Percentiles rank a stretch among this genome's conserved stretches.
These are phyloP conservation scores for Bombus cullumanus DNA, from an alignment of 1,140 invertebrate genomes.

Conservation along the genomic window DNA sequence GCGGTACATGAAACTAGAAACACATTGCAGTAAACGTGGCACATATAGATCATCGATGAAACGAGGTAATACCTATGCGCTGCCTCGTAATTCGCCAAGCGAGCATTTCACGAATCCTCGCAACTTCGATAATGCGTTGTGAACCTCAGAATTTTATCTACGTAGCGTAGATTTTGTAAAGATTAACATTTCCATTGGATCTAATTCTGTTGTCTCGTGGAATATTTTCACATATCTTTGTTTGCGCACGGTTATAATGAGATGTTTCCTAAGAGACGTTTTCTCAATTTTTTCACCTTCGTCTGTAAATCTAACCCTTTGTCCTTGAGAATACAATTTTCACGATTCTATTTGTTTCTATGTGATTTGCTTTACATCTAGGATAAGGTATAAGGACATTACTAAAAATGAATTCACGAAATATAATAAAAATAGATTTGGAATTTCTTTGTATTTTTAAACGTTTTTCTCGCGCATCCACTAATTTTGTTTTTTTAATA, in stretches of 20 bases:
- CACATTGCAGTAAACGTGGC: slow-evolving; percentile 43
- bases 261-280: background rate
- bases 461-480: no score
- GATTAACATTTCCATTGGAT: background rate
- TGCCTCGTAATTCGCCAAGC: slow-evolving; percentile 16
- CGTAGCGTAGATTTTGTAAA: slow-evolving; percentile 21
- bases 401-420: background rate
- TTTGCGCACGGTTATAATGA: no score
- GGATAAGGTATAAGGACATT: background rate
- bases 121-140: slow-evolving; percentile 34
- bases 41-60: slow-evolving; percentile 43
- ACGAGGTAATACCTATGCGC: slow-evolving; percentile 16
- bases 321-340: no score
- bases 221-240: background rate
- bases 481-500: background rate
- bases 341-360: background rate
- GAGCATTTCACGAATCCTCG: slow-evolving; percentile 45
- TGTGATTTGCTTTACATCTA: no score
- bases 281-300: background rate
- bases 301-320: background rate
- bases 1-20: slow-evolving; percentile 56
- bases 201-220: background rate
- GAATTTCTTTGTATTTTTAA: background rate
- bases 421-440: background rate
- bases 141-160: slow-evolving; percentile 30